Conservation (phyloP, 2,797 vertebrate species). For the Borostomias antarcticus region DNA sequence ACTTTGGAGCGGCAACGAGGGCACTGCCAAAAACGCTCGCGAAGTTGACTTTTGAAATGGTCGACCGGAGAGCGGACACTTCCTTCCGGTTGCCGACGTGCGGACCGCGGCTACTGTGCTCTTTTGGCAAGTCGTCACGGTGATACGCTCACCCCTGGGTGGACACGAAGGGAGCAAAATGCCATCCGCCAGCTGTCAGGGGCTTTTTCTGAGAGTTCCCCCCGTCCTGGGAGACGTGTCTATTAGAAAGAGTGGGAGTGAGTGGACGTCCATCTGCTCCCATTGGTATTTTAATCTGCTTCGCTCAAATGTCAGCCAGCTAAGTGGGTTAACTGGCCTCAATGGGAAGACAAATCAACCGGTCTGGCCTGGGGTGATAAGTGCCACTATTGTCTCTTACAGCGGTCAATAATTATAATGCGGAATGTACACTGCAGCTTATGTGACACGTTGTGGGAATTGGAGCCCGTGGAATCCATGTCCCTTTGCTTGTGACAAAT, state of each 20-base stretch:
- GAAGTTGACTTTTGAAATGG: constrained; percentile 5
- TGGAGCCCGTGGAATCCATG: too few relatives aligned
- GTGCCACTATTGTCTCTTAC: background rate
- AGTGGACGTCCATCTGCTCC: constrained; percentile 1
- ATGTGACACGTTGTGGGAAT: background rate
- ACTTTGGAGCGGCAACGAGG: background rate
- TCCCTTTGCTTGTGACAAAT: too few relatives aligned
- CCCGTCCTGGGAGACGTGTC: background rate
- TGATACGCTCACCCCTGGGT: background rate
- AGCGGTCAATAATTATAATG: background rate
- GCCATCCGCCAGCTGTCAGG: background rate
- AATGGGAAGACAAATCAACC: background rate
- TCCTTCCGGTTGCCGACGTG: background rate
- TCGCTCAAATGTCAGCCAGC: background rate
- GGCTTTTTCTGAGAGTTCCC: constrained; percentile 7
- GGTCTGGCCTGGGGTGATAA: constrained; percentile 6
- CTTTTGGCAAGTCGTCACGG: background rate
- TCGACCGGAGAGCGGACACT: background rate
- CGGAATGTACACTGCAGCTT: too few relatives aligned
- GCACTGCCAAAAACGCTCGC: constrained; percentile 2
- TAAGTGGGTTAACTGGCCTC: constrained; percentile 5
- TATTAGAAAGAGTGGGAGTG: constrained; percentile 1
- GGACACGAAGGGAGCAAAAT: background rate
- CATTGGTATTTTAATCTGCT: constrained; percentile 20
- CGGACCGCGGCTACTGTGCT: background rate